Evolutionary conservation across 2,888 invertebrate genomes (phyloP), one percentile per base, ranked within the genome.

Genomic region (Electrophaes corylata): DNA sequence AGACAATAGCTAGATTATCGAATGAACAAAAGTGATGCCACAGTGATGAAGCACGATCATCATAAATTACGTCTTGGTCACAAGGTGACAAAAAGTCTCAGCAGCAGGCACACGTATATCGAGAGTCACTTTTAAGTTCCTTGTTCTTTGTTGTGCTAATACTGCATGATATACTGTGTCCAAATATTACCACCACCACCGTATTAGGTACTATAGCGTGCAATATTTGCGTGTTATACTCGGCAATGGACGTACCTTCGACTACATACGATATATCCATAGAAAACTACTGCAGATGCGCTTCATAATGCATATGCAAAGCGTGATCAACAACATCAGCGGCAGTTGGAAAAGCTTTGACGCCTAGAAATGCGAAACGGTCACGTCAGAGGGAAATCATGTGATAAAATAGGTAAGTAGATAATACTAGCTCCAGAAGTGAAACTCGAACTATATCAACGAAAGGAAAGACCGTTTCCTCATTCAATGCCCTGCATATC

Each of bases 301-400:
- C 92, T 92, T 92, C 92, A 92, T 91, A 83, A 92, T 92, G 92
- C 91, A 92, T 84, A 92, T 92, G 92, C 92, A 92, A 92, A 92
- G 92, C 90, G 92, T 92, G 91, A 92, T 86, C 91, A 92, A 92
- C 91, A 92, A 92, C 92, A 92, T 92, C 92, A 92, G 89, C 86
- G 92, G 92, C 85, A 92, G 86, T 91, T 92, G 89, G 84, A 92
- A 91, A 88, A 92, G 86, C 86, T 85, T 91, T 92, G 89, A 79
- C 83, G 92, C 92, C 92, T 92, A 92, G 89, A 91, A 91, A 92
- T 83, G 88, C 79, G 88, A 91, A 91, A 91, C 79, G 84, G 76
- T 84, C 79, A 81, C 75, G 82, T 90, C 76, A 91, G 85, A 85
- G 64, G 57, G 31, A 52, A 45, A 49, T 49, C 52, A 48, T 57